A percentile compares a stretch with the other conserved stretches of the same genome.
Conservation (phyloP, 2,888 invertebrate genomes). For the Leptogaster cylindrica region DNA sequence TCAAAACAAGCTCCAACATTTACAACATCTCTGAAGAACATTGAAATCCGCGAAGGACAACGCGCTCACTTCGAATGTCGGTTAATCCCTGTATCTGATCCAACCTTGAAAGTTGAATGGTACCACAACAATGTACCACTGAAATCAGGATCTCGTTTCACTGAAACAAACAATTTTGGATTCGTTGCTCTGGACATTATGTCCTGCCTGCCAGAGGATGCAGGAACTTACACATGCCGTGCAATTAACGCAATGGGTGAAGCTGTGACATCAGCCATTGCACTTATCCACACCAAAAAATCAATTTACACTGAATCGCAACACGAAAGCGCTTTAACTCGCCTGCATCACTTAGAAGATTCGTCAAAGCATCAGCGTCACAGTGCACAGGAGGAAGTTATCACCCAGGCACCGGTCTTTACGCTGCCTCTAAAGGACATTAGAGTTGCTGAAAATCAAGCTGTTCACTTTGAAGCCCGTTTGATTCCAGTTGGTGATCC, state of each 20-base stretch:
- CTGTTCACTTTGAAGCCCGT: constrained; percentile 92
- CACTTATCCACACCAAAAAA: constrained; percentile 82
- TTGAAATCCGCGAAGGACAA: constrained; percentile 93
- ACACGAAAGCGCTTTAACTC: constrained; percentile 82
- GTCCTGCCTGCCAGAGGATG: constrained; percentile 94
- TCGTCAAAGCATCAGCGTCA: constrained; percentile 76
- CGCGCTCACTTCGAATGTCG: constrained; percentile 94
- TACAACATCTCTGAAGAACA: constrained; percentile 88
- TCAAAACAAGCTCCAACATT: constrained; percentile 93
- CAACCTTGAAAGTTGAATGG: constrained; percentile 94
- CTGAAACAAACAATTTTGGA: constrained; percentile 96
- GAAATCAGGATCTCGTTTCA: constrained; percentile 93
- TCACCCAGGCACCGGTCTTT: constrained; percentile 89
- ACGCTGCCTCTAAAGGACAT: constrained; percentile 89
- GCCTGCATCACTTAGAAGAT: constrained; percentile 83
- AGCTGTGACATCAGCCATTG: constrained; percentile 88
- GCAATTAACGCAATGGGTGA: constrained; percentile 91
- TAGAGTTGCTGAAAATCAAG: constrained; percentile 86
- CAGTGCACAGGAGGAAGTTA: constrained; percentile 76
- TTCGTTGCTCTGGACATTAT: constrained; percentile 96
- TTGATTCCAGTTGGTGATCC: constrained; percentile 94
- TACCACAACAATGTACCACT: constrained; percentile 89
- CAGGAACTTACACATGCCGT: constrained; percentile 93
- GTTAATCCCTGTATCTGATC: constrained; percentile 91
- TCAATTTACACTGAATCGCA: constrained; percentile 88